These are phyloP conservation scores for Armadillidium nasatum DNA, from an alignment of 1,140 invertebrate genomes.

Conservation along the genomic window DNA sequence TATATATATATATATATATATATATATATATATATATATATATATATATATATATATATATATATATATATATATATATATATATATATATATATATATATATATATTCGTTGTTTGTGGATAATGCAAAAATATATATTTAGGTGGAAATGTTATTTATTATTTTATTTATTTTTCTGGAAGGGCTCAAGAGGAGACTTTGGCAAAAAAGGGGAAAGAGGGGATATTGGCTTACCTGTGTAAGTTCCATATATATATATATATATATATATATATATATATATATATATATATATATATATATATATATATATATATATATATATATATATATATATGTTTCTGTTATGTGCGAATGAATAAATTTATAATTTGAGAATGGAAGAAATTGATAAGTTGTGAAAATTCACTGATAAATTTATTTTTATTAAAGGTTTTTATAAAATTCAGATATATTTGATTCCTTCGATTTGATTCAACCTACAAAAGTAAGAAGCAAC, in stretches of 20 bases:
- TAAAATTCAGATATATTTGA: no score
- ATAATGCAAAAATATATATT: no score
- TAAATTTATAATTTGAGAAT: not conserved
- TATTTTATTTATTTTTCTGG: conserved; percentile 45
- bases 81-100: conserved; percentile 16
- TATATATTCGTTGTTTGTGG: not conserved
- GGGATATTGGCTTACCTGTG: conserved; percentile 79
- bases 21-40: conserved; percentile 8
- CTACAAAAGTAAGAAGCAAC: no score
- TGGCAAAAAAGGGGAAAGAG: conserved; percentile 81
- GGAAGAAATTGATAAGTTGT: not conserved
- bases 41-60: conserved; percentile 4
- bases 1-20: not conserved
- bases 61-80: conserved; percentile 4
- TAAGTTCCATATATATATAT: conserved; percentile 55
- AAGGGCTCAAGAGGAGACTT: conserved; percentile 79
- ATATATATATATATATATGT: not conserved
- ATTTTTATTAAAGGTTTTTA: no score
- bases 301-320: not conserved
- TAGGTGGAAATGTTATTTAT: not conserved
- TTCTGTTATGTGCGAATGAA: no score
- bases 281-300: not conserved
- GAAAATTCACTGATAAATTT: no score
- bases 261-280: conserved; percentile 23
- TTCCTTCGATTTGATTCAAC: no score